A percentile compares a stretch with the other conserved stretches of the same genome.
Conservation (phyloP, 2,797 vertebrate genomes). For the Trachurus trachurus region DNA sequence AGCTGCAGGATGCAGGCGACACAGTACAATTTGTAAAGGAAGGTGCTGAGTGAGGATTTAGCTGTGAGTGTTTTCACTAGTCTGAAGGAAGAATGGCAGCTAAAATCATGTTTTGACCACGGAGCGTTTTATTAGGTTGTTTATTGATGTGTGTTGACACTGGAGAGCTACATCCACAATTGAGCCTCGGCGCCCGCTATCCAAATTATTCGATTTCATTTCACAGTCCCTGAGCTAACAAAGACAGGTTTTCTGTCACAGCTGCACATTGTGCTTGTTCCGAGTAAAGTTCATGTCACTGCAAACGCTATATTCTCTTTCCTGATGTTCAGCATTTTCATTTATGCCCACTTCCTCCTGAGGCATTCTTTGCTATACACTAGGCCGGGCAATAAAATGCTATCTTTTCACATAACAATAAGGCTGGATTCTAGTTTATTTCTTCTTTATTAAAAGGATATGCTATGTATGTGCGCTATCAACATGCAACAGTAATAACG, state of each 20-base stretch:
- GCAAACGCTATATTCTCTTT: conserved; percentile 48
- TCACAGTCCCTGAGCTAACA: conserved; percentile 77
- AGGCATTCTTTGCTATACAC: conserved; percentile 55
- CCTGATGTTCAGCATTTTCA: conserved; percentile 72
- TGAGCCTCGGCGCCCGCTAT: conserved; percentile 67
- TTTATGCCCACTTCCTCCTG: conserved; percentile 62
- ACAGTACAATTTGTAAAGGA: conserved; percentile 12
- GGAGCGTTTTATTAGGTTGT: conserved; percentile 76
- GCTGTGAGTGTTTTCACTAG: conserved; percentile 40
- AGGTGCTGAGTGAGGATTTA: conserved; percentile 41
- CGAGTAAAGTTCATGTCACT: conserved; percentile 59
- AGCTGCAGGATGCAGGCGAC: conserved; percentile 44
- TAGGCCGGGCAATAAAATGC: conserved; percentile 60
- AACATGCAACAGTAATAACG: too few relatives aligned
- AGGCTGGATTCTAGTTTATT: too few relatives aligned
- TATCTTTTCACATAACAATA: conserved; percentile 39
- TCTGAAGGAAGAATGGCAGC: conserved; percentile 50
- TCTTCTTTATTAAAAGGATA: too few relatives aligned
- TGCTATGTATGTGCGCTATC: too few relatives aligned
- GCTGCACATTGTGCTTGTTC: conserved; percentile 68
- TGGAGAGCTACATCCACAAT: conserved; percentile 67
- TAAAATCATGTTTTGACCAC: conserved; percentile 76
- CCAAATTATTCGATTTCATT: conserved; percentile 80
- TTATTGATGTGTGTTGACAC: conserved; percentile 84
- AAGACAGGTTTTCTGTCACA: conserved; percentile 72